These are phyloP conservation scores for Passer domesticus DNA, from an alignment of 2,113 vertebrate genomes.

Conservation along the genomic window DNA sequence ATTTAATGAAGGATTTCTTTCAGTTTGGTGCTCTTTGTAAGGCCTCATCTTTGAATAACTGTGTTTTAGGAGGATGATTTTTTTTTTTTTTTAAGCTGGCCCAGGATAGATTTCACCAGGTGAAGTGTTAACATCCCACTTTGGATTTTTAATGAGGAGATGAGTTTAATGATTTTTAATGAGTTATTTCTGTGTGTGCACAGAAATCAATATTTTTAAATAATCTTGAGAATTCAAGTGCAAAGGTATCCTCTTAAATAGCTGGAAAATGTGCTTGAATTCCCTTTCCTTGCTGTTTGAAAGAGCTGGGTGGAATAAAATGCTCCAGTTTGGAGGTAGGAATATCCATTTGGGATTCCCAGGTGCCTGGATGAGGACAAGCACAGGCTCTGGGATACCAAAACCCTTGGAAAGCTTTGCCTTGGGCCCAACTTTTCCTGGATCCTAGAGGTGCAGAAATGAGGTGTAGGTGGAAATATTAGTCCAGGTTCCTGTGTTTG, in stretches of 20 bases:
- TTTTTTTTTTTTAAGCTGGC: background rate
- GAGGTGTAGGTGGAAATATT: background rate
- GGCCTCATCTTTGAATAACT: background rate
- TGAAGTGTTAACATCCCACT: background rate
- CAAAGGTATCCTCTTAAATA: background rate
- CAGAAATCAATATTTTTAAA: background rate
- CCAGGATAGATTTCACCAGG: slow-evolving; percentile 54
- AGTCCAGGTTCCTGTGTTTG: background rate
- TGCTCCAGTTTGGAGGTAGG: background rate
- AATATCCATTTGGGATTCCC: background rate
- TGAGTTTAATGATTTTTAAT: background rate
- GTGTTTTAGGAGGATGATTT: background rate
- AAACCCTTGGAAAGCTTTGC: background rate
- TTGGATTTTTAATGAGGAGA: background rate
- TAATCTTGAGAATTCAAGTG: background rate
- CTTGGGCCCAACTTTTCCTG: background rate
- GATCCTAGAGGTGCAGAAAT: background rate
- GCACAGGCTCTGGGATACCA: background rate
- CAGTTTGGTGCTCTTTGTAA: background rate
- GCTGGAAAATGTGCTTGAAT: background rate
- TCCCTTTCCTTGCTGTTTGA: background rate
- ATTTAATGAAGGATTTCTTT: background rate
- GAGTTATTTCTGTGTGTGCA: background rate
- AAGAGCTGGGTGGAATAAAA: background rate
- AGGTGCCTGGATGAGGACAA: background rate